Percentiles rank a stretch among this genome's conserved stretches.
Evolutionary conservation across 2,888 invertebrate species (phyloP).

Genomic region (Lepidocyrtoides sp.): DNA sequence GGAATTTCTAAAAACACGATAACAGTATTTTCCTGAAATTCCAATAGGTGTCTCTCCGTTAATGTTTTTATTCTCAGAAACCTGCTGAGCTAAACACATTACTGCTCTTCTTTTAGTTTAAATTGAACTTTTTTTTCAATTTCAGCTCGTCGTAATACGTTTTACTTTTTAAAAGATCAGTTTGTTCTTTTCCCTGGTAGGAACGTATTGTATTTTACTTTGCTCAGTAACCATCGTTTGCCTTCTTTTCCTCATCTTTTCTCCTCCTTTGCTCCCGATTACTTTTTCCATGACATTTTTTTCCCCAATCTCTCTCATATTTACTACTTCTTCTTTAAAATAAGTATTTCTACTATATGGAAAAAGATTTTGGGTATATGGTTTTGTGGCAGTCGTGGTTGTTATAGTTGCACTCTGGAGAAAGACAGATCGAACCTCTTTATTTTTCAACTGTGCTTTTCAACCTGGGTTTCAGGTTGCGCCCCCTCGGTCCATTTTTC

Average conservation of each 20-base stretch:
- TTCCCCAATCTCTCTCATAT: background rate
- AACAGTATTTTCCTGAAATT: no score
- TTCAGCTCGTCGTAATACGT: background rate
- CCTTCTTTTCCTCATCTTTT: conserved; percentile 10
- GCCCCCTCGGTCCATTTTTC: conserved; percentile 73
- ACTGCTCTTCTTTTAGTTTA: background rate
- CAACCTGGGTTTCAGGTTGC: conserved; percentile 77
- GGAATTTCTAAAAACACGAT: no score
- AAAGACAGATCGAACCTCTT: conserved; percentile 74
- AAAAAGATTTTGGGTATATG: background rate
- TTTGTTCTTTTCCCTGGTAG: background rate
- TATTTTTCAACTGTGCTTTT: conserved; percentile 80
- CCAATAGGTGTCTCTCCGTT: background rate
- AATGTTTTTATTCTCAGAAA: background rate
- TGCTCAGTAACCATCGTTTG: background rate
- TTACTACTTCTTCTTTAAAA: no score
- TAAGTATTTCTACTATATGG: no score
- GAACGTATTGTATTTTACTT: background rate
- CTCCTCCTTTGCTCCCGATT: background rate
- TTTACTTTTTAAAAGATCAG: background rate
- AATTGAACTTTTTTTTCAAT: background rate
- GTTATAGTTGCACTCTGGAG: conserved; percentile 71
- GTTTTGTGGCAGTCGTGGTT: conserved; percentile 9
- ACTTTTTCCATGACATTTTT: background rate
- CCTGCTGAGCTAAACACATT: background rate